A percentile compares a stretch with the other conserved stretches of the same genome.
These are phyloP conservation scores for Listrodromus nycthemerus DNA, from an alignment of 2,888 invertebrate species.

Conservation along the genomic window DNA sequence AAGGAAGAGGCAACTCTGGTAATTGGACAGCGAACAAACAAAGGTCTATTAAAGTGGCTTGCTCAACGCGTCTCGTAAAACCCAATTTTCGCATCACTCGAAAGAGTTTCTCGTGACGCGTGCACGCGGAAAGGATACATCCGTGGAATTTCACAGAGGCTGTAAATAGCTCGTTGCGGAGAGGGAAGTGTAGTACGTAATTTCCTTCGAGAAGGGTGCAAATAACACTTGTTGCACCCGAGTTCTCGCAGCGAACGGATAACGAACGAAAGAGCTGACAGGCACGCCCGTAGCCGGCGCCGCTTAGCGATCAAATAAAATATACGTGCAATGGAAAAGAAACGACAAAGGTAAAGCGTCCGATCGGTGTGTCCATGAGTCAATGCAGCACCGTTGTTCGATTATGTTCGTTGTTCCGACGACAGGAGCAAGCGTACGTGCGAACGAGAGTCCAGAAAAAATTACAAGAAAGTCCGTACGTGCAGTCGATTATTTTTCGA, in stretches of 20 bases:
- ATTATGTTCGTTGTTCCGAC: neutral
- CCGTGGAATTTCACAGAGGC: conserved; percentile 49
- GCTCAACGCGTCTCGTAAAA: neutral
- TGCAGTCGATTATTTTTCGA: too few species aligned
- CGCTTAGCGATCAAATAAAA: conserved; percentile 32
- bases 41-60: neutral
- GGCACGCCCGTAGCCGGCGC: conserved; percentile 20
- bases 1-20: conserved; percentile 62
- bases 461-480: neutral
- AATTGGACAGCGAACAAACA: neutral
- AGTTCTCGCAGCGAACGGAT: conserved; percentile 45
- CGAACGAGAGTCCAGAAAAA: neutral
- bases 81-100: neutral
- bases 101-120: neutral
- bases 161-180: conserved; percentile 57
- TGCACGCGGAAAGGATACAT: conserved; percentile 7
- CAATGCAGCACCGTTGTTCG: neutral
- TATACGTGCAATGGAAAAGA: neutral
- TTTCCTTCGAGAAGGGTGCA: conserved; percentile 66
- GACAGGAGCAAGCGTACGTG: neutral
- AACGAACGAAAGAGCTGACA: conserved; percentile 62
- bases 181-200: conserved; percentile 42
- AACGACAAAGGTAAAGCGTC: neutral
- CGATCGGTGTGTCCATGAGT: neutral
- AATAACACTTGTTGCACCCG: conserved; percentile 68